Conservation (phyloP, 2,888 invertebrate genomes). For the Punctoribates punctum region DNA sequence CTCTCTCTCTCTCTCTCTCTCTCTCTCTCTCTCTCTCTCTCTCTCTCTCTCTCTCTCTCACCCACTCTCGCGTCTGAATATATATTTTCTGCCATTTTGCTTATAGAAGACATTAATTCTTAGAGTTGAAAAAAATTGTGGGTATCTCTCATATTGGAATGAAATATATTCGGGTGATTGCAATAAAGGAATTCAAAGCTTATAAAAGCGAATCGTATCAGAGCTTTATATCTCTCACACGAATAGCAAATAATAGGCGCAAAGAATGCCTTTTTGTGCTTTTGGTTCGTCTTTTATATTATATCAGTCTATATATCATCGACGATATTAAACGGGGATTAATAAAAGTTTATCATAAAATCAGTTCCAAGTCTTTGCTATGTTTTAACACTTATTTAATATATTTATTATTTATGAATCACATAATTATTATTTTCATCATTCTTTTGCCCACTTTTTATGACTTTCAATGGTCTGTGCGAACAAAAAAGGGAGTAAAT, state of each 20-base stretch:
- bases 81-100: not conserved
- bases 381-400: not conserved
- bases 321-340: not conserved
- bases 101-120: slow-evolving; percentile 16
- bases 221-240: slow-evolving; percentile 18
- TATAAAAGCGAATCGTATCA: slow-evolving; percentile 5
- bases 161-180: slow-evolving; percentile 10
- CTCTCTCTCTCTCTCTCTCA: not conserved
- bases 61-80: not conserved
- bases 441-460: too few species aligned
- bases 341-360: not conserved
- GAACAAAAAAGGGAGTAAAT: not conserved
- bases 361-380: too few species aligned
- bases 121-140: not conserved
- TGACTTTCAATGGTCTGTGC: too few species aligned
- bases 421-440: not conserved
- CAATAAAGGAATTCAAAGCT: slow-evolving; percentile 10
- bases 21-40: not conserved
- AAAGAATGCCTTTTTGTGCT: too few species aligned
- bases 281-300: not conserved
- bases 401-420: not conserved
- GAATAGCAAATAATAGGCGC: not conserved
- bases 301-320: not conserved
- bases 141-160: not conserved
- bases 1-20: not conserved